Percentiles rank a stretch among this genome's conserved stretches.
Evolutionary conservation across 1,140 invertebrate species (phyloP).

Genomic region (Thaumetopoea pityocampa): DNA sequence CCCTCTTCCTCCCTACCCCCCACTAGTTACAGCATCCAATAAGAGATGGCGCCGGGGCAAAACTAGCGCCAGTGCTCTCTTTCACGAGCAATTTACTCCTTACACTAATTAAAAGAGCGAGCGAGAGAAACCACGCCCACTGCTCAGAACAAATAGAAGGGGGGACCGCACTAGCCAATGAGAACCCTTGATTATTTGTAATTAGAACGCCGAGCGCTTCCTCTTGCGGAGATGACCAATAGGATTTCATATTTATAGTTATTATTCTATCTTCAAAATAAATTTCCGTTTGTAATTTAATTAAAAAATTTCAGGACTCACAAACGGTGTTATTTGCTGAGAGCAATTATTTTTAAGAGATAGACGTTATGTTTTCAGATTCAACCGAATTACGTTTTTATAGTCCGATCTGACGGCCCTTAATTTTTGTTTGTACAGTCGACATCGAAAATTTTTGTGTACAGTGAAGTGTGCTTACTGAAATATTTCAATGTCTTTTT

Average conservation of each 20-base stretch:
- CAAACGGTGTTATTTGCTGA: slow-evolving; percentile 29
- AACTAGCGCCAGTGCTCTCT: slow-evolving; percentile 63
- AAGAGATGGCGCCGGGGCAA: slow-evolving; percentile 64
- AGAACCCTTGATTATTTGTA: slow-evolving; percentile 70
- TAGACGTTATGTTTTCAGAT: slow-evolving; percentile 24
- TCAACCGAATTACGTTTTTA: slow-evolving; percentile 14
- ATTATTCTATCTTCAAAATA: slow-evolving; percentile 31
- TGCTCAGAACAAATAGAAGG: slow-evolving; percentile 69
- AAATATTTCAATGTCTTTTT: no score
- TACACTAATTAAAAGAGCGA: slow-evolving; percentile 75
- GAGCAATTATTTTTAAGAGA: slow-evolving; percentile 26
- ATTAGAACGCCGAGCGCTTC: slow-evolving; percentile 68
- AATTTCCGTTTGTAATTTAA: slow-evolving; percentile 40
- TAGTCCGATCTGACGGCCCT: slow-evolving; percentile 2
- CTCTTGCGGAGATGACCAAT: slow-evolving; percentile 68
- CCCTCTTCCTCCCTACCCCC: slow-evolving; percentile 38
- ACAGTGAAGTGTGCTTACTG: no score
- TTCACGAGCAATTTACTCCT: slow-evolving; percentile 74
- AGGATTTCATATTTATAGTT: slow-evolving; percentile 58
- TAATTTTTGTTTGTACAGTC: slow-evolving; percentile 12
- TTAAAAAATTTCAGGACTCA: slow-evolving; percentile 32
- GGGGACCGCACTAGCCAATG: slow-evolving; percentile 58
- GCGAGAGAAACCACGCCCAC: slow-evolving; percentile 64
- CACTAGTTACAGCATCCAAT: slow-evolving; percentile 61
- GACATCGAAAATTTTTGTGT: slow-evolving; percentile 1